These are phyloP conservation scores for Catamblyrhynchus diadema DNA, from an alignment of 2,797 vertebrate genomes.

Conservation along the genomic window DNA sequence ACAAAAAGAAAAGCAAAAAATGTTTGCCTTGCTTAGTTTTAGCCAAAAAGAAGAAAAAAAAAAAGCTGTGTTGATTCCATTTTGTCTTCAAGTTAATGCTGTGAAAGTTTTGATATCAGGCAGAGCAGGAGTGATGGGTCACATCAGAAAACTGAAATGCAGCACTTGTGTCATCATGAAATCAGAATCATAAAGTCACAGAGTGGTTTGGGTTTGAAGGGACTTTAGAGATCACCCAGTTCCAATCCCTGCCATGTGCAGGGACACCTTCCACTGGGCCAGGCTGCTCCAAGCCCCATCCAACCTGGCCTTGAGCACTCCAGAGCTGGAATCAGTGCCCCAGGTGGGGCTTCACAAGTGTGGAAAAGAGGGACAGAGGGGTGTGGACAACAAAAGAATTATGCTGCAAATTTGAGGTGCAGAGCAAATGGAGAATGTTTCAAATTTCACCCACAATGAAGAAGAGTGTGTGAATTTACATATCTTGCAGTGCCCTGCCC, in stretches of 20 bases:
- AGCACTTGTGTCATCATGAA: neutral
- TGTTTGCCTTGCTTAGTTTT: neutral
- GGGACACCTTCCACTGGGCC: fast-evolving
- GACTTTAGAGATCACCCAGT: neutral
- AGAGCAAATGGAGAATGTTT: neutral
- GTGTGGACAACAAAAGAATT: neutral
- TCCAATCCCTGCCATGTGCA: neutral
- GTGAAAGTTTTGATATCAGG: neutral
- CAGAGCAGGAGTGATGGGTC: neutral
- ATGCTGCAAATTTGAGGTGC: neutral
- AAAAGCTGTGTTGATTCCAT: neutral
- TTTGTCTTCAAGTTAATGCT: neutral
- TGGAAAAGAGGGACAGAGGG: neutral
- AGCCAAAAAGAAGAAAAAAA: neutral
- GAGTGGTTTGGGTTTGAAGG: neutral
- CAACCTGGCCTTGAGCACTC: neutral
- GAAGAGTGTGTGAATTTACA: fast-evolving
- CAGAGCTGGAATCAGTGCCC: neutral
- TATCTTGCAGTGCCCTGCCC: fast-evolving
- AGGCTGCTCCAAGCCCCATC: neutral
- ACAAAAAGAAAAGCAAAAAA: neutral
- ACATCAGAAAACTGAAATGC: neutral
- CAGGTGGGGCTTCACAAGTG: neutral
- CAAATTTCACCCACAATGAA: fast-evolving
- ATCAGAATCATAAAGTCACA: neutral